These are phyloP conservation scores for Drosophila kokeensis DNA, from an alignment of 2,888 invertebrate genomes.

Conservation along the genomic window DNA sequence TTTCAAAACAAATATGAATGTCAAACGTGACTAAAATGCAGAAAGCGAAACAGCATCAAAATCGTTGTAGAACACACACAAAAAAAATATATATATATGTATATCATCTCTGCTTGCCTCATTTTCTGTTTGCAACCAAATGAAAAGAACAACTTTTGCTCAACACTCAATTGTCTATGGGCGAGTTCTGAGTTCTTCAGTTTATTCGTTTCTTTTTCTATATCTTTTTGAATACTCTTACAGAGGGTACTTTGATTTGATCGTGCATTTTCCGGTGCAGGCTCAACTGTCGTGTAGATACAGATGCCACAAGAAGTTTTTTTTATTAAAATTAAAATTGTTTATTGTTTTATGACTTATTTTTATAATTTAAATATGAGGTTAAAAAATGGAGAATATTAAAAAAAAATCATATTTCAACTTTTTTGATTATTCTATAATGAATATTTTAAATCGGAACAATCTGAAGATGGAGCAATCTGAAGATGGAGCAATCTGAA, in stretches of 20 bases:
- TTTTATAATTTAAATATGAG: too few species aligned
- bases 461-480: too few species aligned
- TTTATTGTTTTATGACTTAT: background rate
- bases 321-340: background rate
- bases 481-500: too few species aligned
- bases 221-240: background rate
- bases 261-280: too few species aligned
- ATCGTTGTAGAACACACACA: background rate
- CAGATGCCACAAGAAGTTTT: background rate
- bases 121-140: constrained; percentile 2
- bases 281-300: background rate
- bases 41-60: constrained; percentile 33
- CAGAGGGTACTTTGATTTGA: background rate
- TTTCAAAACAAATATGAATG: constrained; percentile 72
- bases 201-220: background rate
- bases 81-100: background rate
- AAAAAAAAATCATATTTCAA: background rate
- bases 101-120: background rate
- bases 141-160: background rate
- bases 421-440: background rate
- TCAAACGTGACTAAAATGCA: constrained; percentile 81
- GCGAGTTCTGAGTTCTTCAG: constrained; percentile 6
- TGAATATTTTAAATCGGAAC: background rate
- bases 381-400: too few species aligned
- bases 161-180: constrained; percentile 20